Conservation (phyloP, 2,797 vertebrate genomes). For the Hoplostethus mediterraneus region DNA sequence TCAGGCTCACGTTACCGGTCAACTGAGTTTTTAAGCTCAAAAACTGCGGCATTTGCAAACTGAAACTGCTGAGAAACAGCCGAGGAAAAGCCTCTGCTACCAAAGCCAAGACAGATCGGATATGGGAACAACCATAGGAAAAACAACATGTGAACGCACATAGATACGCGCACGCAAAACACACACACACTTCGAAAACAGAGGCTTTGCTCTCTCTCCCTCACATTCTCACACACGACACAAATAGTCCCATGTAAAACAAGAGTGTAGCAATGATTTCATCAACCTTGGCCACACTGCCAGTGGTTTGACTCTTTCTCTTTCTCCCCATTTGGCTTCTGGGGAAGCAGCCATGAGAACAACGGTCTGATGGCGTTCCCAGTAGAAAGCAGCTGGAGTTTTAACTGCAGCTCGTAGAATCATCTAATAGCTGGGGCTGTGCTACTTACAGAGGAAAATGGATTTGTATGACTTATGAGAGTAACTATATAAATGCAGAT, state of each 20-base stretch:
- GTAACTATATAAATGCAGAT: not conserved
- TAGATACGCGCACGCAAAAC: constrained; percentile 13
- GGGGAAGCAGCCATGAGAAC: constrained; percentile 79
- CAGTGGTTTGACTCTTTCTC: constrained; percentile 45
- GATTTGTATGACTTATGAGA: not conserved
- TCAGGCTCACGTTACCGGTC: constrained; percentile 39
- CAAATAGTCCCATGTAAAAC: constrained; percentile 75
- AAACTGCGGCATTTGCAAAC: too few relatives aligned
- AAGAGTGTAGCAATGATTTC: constrained; percentile 80
- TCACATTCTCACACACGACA: constrained; percentile 50
- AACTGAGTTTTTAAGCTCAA: not conserved
- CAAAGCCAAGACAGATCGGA: constrained; percentile 60
- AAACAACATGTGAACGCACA: constrained; percentile 35
- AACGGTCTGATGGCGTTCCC: constrained; percentile 74
- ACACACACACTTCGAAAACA: constrained; percentile 12
- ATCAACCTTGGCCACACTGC: constrained; percentile 64
- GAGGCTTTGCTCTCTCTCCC: constrained; percentile 10
- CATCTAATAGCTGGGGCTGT: not conserved
- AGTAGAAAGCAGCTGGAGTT: constrained; percentile 68
- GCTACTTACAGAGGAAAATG: constrained; percentile 10
- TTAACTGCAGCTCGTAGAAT: constrained; percentile 23
- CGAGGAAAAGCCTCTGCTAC: constrained; percentile 60
- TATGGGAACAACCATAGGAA: constrained; percentile 61
- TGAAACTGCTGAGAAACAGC: constrained; percentile 29
- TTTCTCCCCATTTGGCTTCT: constrained; percentile 71